Evolutionary conservation across 2,888 invertebrate species (phyloP), one percentile per base, ranked within the genome.

Genomic region (Octonoba sinensis): DNA sequence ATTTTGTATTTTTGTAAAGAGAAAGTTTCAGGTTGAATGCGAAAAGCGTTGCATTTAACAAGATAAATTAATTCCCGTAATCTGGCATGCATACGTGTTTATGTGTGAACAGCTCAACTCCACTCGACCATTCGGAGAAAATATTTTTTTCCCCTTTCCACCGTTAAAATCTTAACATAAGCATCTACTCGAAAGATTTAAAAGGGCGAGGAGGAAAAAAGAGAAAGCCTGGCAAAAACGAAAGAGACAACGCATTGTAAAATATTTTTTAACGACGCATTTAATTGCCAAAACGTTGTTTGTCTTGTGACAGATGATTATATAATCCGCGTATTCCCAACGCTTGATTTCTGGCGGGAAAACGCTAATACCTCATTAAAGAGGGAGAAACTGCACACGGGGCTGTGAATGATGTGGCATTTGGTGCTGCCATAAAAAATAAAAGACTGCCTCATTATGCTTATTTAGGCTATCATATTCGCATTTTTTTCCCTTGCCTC

Each of bases 11-110:
- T 67, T 79, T 67, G 67, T 64, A 70, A 49, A 54, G 59, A 62
- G 70, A 78, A 71, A 60, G 66, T 79, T 79, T 73, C 79, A 73
- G 69, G 67, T 75, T 67, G 75, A 75, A 69, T 75, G 59, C 49
- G 67, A 77, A 59, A 74, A 64, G 81, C 69, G 74, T 81, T 70
- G 64, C 70, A 74, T 81, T 81, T 81, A 81, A 81, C 81, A 74
- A 81, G 81, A 81, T 81, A 74, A 74, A 81, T 81, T 81, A 81
- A 81, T 81, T 81, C 81, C 69, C n/a, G 69, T 81, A 81, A 81
- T 81, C 81, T 74, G 62, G 69, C 74, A 74, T 59, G 79, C 67
- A 67, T 51, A 73, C 71, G 72, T 72, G 60, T 76, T 36, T 75
- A 75, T 75, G 75, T 75, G 78, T 60, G 78, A 71, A 78, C 66